These are phyloP conservation scores for Heliconius hortense DNA, from an alignment of 2,888 invertebrate genomes.

Conservation along the genomic window DNA sequence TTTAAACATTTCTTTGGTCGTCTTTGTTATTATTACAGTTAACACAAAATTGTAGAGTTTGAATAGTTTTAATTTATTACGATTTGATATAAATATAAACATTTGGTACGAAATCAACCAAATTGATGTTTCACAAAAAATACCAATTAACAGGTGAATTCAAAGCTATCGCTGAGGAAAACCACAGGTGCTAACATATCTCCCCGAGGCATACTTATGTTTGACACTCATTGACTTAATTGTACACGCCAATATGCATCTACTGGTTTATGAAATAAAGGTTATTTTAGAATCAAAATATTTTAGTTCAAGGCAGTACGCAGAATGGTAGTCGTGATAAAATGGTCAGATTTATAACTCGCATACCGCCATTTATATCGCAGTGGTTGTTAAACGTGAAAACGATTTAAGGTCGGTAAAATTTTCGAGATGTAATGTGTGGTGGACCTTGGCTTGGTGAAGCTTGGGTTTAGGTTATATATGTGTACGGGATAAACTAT, in stretches of 20 bases:
- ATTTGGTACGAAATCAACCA: not conserved
- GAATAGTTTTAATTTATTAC: not conserved
- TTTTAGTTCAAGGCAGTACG: conserved; percentile 40
- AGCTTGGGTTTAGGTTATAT: conserved; percentile 36
- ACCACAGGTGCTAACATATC: conserved; percentile 52
- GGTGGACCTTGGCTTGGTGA: conserved; percentile 47
- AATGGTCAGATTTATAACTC: conserved; percentile 69
- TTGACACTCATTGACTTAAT: not conserved
- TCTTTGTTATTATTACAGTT: too few relatives aligned
- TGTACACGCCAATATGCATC: not conserved
- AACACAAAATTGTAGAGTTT: too few relatives aligned
- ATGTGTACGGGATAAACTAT: conserved; percentile 30
- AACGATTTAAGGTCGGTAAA: conserved; percentile 63
- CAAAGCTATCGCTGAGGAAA: conserved; percentile 44
- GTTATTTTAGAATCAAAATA: conserved; percentile 13
- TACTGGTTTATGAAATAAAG: conserved; percentile 15
- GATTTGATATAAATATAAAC: not conserved
- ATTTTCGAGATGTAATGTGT: conserved; percentile 53
- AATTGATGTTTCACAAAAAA: conserved; percentile 38
- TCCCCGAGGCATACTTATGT: conserved; percentile 54
- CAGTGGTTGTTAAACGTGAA: conserved; percentile 63
- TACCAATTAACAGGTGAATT: conserved; percentile 43
- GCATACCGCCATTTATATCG: conserved; percentile 64
- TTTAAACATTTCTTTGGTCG: too few relatives aligned
- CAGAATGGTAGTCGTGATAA: conserved; percentile 65